Percentiles rank a stretch among this genome's conserved stretches.
phyloP scores from a whole-genome alignment of 2,888 invertebrate genomes.

The Erebia ligea region DNA sequence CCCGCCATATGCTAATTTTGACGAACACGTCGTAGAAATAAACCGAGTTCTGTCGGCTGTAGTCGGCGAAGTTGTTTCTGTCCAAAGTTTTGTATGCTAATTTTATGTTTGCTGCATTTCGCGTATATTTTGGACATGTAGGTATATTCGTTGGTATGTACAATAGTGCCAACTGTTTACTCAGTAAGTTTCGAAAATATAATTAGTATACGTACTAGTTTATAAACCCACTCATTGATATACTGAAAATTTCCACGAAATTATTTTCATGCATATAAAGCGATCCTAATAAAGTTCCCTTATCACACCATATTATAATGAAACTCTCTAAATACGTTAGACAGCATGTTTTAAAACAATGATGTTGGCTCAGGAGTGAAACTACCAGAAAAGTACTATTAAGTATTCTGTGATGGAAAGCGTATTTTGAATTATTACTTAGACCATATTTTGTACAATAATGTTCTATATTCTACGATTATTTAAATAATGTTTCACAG shows the following conservation, averaged over 20 bases:
- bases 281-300: no score
- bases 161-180: background rate
- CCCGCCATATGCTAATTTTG: slow-evolving; percentile 63
- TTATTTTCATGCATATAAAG: background rate
- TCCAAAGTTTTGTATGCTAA: slow-evolving; percentile 28
- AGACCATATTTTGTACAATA: no score
- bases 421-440: no score
- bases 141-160: background rate
- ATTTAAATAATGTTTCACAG: no score
- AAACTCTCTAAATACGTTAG: no score
- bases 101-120: slow-evolving; percentile 25
- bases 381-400: no score
- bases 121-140: background rate
- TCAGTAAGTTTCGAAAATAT: background rate
- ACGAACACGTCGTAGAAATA: slow-evolving; percentile 40
- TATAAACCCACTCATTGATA: no score
- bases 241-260: background rate
- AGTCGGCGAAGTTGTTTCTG: slow-evolving; percentile 32
- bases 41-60: slow-evolving; percentile 37
- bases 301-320: no score
- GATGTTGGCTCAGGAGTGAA: no score
- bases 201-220: background rate
- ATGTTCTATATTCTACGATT: no score
- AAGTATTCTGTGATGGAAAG: no score
- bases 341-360: no score